Evolutionary conservation across 2,888 invertebrate species (phyloP).

Genomic region (Campaea margaritaria): DNA sequence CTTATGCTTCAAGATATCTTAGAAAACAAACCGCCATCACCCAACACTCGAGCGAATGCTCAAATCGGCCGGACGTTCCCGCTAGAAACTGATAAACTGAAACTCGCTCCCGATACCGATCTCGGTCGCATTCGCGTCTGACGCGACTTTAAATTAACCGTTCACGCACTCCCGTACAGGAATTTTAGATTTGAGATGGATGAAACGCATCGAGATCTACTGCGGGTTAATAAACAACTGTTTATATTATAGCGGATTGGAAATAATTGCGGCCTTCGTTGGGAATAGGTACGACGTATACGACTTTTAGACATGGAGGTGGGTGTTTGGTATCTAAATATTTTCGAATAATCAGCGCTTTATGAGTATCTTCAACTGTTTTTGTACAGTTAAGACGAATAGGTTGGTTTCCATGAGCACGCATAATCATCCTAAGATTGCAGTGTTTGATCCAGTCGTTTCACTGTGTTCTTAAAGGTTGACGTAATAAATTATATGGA

Average conservation of each 20-base stretch:
- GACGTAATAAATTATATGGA: too few species aligned
- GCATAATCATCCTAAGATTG: too few species aligned
- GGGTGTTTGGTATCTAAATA: neutral
- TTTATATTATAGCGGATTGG: constrained; percentile 40
- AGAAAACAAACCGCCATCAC: constrained; percentile 30
- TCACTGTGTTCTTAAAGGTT: too few species aligned
- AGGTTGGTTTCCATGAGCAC: too few species aligned
- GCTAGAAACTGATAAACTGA: constrained; percentile 83
- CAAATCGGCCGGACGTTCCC: constrained; percentile 74
- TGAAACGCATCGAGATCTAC: constrained; percentile 58
- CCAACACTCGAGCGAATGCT: constrained; percentile 22
- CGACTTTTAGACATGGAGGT: neutral
- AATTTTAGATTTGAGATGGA: constrained; percentile 83
- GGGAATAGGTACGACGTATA: neutral
- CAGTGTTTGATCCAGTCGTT: too few species aligned
- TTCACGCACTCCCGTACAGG: constrained; percentile 78
- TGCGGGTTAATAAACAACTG: constrained; percentile 52
- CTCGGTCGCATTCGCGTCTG: constrained; percentile 70
- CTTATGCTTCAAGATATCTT: neutral
- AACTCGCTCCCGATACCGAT: constrained; percentile 80
- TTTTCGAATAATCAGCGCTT: too few species aligned
- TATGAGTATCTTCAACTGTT: too few species aligned
- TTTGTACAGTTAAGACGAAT: too few species aligned
- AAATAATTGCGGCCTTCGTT: constrained; percentile 24
- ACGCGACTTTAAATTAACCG: constrained; percentile 81